A percentile compares a stretch with the other conserved stretches of the same genome.
phyloP scores from a whole-genome alignment of 2,797 vertebrate genomes.

The Dallia pectoralis region DNA sequence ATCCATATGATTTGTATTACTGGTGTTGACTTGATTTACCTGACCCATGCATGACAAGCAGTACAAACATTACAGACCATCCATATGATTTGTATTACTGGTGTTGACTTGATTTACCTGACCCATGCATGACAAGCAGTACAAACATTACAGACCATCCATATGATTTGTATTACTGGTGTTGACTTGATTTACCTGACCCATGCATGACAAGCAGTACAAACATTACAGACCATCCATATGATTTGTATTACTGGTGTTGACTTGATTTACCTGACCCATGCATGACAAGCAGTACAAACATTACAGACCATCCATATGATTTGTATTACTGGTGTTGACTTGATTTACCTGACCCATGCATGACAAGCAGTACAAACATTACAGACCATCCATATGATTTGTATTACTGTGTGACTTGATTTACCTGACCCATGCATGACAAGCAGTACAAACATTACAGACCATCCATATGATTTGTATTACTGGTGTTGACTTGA shows the following conservation, averaged over 20 bases:
- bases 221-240: background rate
- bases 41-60: constrained; percentile 59
- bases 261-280: constrained; percentile 70
- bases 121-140: constrained; percentile 46
- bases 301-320: background rate
- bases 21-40: constrained; percentile 62
- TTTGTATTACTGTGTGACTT: background rate
- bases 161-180: background rate
- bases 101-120: constrained; percentile 66
- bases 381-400: background rate
- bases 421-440: constrained; percentile 76
- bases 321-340: background rate
- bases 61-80: background rate
- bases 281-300: constrained; percentile 17
- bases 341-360: constrained; percentile 71
- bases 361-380: background rate
- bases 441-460: background rate
- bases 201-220: constrained; percentile 41
- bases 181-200: constrained; percentile 67
- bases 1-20: background rate
- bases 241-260: background rate
- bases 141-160: background rate
- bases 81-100: background rate
- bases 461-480: background rate
- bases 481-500: no score